Evolutionary conservation across 1,140 invertebrate species (phyloP), one percentile per base, ranked within the genome.

Genomic region (Drosophila athabasca): DNA sequence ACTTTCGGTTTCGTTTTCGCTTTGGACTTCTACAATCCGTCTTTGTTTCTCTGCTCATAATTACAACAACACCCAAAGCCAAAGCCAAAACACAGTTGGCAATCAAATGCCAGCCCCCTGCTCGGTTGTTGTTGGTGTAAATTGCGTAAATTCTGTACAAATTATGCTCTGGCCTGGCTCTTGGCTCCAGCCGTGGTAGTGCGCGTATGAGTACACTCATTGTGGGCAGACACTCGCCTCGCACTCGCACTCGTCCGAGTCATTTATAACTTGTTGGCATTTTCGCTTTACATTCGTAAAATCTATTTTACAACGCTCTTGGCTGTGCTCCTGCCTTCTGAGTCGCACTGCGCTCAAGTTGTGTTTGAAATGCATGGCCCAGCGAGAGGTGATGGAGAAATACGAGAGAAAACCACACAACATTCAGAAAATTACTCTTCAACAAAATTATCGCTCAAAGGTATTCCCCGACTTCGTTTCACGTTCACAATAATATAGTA

Each of bases 71-170:
- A 46, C 22, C 15, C 65, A 15, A 62, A 44, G 41, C 41, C 11
- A 26, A 26, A 44, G 26, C 9, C 26, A 35, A 61, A 45, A 58
- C 44, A 61, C 51, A 57, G 82, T 87, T 87, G 82, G 82, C 82
- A 87, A 82, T 79, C 70, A 79, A 83, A 83, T 76, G 45, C 53
- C 65, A 48, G 51, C 53, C 43, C 64, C 45, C 58, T 55, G 57
- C 64, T 41, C 58, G 55, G 57, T 46, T 39, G 39, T 68, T 85
- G 41, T 64, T 69, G 41, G 61, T 79, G 70, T 49, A 79, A 88
- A 87, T 87, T 87, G 82, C 82, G 82, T 87, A 87, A 87, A 87
- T 85, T 85, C 83, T 78, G 82, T 82, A 81, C 4, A 82, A 62
- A 85, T 85, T 82, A 87, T 85, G 74, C 78, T 85, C 35, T 53